Evolutionary conservation across 2,888 invertebrate genomes (phyloP).

Genomic region (Scrobipalpa costella): DNA sequence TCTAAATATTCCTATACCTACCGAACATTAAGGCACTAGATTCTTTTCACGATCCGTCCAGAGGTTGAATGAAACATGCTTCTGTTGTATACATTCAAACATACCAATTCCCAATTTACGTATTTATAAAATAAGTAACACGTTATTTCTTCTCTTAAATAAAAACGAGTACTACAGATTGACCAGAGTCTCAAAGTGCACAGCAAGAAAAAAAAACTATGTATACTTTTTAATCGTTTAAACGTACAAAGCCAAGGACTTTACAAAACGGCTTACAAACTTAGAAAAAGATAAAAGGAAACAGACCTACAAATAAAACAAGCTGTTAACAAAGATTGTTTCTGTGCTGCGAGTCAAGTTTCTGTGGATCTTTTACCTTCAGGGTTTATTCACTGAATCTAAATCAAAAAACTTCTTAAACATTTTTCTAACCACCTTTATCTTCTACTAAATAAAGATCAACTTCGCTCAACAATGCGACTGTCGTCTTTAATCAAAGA

Average conservation of each 20-base stretch:
- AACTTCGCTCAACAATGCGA: constrained; percentile 49
- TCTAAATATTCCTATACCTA: too few species aligned
- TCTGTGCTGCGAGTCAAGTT: not conserved
- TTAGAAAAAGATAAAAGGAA: not conserved
- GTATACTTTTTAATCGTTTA: too few species aligned
- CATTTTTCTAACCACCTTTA: constrained; percentile 37
- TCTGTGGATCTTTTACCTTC: not conserved
- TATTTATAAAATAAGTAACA: too few species aligned
- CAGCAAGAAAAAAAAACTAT: too few species aligned
- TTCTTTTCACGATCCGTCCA: too few species aligned
- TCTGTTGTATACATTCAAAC: too few species aligned
- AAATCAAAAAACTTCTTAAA: constrained; percentile 39
- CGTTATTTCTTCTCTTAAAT: too few species aligned
- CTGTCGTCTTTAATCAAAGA: constrained; percentile 61
- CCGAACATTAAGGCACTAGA: too few species aligned
- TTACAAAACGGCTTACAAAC: not conserved
- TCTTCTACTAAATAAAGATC: constrained; percentile 44
- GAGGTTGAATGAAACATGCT: too few species aligned
- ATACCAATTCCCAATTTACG: too few species aligned
- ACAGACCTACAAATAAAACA: not conserved
- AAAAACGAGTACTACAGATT: too few species aligned
- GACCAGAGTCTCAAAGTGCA: too few species aligned
- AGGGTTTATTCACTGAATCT: constrained; percentile 48
- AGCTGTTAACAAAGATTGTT: constrained; percentile 1
- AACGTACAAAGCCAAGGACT: not conserved